These are phyloP conservation scores for Eolophus roseicapilla DNA, from an alignment of 2,113 vertebrate species.

Conservation along the genomic window DNA sequence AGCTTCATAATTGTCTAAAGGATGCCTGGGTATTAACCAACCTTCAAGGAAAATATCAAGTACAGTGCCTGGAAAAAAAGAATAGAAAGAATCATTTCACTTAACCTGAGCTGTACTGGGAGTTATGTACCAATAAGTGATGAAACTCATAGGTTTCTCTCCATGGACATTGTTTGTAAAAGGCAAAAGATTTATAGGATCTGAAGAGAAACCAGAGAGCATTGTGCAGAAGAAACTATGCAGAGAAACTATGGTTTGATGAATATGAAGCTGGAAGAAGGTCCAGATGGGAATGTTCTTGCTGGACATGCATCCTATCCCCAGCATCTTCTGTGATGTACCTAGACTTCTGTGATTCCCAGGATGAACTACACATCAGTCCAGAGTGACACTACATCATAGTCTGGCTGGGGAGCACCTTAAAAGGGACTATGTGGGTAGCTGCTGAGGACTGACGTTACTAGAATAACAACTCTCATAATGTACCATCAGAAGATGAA, in stretches of 20 bases:
- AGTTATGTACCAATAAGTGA: neutral
- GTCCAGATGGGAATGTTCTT: neutral
- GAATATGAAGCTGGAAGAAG: neutral
- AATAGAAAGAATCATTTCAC: neutral
- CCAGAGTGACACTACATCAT: accelerated
- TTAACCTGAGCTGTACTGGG: neutral
- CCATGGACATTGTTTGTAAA: neutral
- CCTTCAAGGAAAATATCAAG: neutral
- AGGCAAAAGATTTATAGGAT: neutral
- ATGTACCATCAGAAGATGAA: neutral
- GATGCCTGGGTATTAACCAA: slow-evolving; percentile 48
- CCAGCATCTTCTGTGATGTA: neutral
- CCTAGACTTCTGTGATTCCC: neutral
- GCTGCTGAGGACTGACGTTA: accelerated
- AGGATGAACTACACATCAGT: neutral
- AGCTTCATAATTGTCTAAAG: slow-evolving; percentile 52
- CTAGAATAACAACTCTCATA: neutral
- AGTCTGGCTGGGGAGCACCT: neutral
- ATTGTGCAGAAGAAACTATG: neutral
- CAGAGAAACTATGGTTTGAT: neutral
- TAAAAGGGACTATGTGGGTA: neutral
- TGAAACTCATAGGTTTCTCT: neutral
- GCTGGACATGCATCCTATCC: neutral
- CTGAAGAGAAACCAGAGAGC: neutral
- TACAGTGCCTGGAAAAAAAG: neutral